Conservation (phyloP, 2,888 invertebrate genomes). For the Seladonia tumulorum region DNA sequence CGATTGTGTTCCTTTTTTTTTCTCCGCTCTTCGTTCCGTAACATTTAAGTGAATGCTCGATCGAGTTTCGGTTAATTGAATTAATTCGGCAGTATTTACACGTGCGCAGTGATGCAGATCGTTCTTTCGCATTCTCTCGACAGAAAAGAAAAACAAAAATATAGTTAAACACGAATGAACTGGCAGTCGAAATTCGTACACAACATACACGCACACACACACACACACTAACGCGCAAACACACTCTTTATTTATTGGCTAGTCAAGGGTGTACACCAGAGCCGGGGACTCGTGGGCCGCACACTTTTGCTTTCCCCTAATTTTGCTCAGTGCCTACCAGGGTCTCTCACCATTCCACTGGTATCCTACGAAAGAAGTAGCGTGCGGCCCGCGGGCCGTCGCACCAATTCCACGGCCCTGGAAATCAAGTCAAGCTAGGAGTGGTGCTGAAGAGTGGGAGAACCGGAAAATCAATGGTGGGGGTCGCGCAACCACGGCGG, state of each 20-base stretch:
- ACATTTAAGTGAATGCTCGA: conserved; percentile 44
- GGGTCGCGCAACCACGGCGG: no score
- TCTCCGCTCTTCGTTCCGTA: conserved; percentile 28
- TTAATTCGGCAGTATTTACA: conserved; percentile 68
- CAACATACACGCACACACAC: conserved; percentile 20
- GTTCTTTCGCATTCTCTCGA: conserved; percentile 13
- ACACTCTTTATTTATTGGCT: neutral
- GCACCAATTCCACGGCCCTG: no score
- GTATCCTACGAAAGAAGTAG: no score
- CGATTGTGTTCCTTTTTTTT: neutral
- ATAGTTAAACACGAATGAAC: conserved; percentile 35
- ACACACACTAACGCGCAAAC: no score
- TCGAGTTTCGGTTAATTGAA: conserved; percentile 60
- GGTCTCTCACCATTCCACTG: no score
- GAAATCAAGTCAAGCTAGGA: no score
- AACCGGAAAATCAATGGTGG: no score
- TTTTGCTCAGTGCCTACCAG: no score
- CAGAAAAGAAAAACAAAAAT: neutral
- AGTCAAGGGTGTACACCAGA: neutral
- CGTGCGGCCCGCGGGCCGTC: no score
- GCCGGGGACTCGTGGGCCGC: no score
- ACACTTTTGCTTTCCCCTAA: no score
- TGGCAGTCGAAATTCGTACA: conserved; percentile 59
- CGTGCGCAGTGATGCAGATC: conserved; percentile 20
- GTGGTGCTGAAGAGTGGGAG: no score